These are phyloP conservation scores for Premnoplex brunnescens DNA, from an alignment of 2,797 vertebrate species.

Conservation along the genomic window DNA sequence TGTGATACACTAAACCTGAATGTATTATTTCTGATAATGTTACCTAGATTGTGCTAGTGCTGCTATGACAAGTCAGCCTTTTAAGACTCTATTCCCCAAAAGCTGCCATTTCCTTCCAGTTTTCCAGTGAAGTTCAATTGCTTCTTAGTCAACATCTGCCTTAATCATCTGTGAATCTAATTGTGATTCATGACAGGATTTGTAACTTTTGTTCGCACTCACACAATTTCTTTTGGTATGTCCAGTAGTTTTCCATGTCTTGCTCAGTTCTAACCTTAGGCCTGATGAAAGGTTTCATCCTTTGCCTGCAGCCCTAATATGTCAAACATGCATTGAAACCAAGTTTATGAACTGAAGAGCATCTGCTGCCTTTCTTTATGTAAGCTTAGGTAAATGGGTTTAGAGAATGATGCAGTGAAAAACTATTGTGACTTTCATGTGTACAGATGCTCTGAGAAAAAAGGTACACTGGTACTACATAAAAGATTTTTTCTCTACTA, in stretches of 20 bases:
- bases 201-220: not conserved
- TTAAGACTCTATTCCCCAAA: not conserved
- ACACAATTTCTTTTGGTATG: not conserved
- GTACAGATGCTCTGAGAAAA: not conserved
- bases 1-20: not conserved
- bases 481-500: not conserved
- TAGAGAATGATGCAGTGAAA: not conserved
- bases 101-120: not conserved
- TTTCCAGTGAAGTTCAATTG: not conserved
- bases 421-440: not conserved
- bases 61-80: not conserved
- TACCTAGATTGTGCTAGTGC: not conserved
- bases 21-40: not conserved
- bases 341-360: not conserved
- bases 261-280: not conserved
- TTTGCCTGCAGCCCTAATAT: not conserved
- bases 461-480: not conserved
- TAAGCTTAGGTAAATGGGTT: not conserved
- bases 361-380: not conserved
- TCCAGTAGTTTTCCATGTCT: not conserved
- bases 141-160: not conserved
- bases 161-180: not conserved
- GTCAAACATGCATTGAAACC: not conserved
- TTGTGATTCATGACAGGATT: not conserved
- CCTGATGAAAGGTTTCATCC: not conserved